Percentiles rank a stretch among this genome's conserved stretches.
Evolutionary conservation across 2,888 invertebrate species (phyloP).

Genomic region (Ormyrus pomaceus): DNA sequence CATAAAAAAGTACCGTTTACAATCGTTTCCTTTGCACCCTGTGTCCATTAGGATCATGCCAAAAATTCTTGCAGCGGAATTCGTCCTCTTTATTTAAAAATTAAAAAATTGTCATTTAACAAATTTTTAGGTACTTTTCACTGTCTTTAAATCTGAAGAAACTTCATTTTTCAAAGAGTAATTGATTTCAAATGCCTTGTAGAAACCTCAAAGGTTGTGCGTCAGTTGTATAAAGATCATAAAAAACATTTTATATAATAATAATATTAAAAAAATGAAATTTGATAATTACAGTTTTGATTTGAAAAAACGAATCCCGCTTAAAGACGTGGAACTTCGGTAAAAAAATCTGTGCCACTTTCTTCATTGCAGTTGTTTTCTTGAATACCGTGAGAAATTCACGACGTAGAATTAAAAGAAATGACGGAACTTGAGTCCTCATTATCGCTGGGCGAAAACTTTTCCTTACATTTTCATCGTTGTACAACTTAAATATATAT

Average conservation of each 20-base stretch:
- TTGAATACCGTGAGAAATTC: not conserved
- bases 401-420: slow-evolving; percentile 14
- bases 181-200: no score
- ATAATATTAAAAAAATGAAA: no score
- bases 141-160: no score
- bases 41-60: slow-evolving; percentile 34
- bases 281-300: not conserved
- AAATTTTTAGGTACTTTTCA: not conserved
- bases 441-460: slow-evolving; percentile 28
- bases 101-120: not conserved
- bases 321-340: slow-evolving; percentile 11
- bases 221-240: no score
- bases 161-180: no score
- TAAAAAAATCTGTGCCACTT: slow-evolving; percentile 8
- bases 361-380: slow-evolving; percentile 7
- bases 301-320: slow-evolving; percentile 44
- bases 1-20: slow-evolving; percentile 28
- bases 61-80: slow-evolving; percentile 45
- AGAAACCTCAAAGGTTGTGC: no score
- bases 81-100: slow-evolving; percentile 37
- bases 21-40: slow-evolving; percentile 34
- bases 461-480: slow-evolving; percentile 51
- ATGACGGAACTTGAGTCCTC: not conserved
- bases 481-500: slow-evolving; percentile 54
- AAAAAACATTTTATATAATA: no score